Base-by-base conservation (phyloP, 35 echinoderm and acorn worm genomes). In the Holothuria glaberrima region DNA sequence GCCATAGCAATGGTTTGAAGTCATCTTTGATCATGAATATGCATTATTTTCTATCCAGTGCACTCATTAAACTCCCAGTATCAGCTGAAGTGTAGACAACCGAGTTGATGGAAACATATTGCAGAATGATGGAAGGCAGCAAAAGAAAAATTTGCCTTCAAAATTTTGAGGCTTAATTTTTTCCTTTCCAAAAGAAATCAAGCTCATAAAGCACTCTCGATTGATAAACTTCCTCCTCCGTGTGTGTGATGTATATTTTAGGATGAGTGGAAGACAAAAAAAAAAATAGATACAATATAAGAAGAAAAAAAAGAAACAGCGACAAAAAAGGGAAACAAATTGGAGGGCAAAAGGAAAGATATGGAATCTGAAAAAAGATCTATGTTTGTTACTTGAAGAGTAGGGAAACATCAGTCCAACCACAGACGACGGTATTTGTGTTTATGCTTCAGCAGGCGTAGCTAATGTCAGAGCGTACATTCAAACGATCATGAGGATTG, bases 1-100 rank as follows among this genome's bases (percentile, higher is more conserved):
- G 74, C 50, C 74, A 78, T 48, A 33, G 74, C 38, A 78, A 78
- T 27, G 19, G 74, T 78, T 78, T 78, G 74, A 78, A 78, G 74
- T 78, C 74, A 78, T 78, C 74, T 78, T 78, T 78, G 74, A 48
- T 78, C 74, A 78, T 78, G 74, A 78, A 78, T 78, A 78, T 78
- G 74, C 74, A 78, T 78, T 78, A 78, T 78, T 78, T 78, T 78
- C 74, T 48, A 78, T 78, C 74, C 74, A 78, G 74, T 78, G 74
- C 74, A 78, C 74, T 78, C 74, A 78, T 78, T 78, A 78, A 78
- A 78, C 74, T 78, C 74, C 74, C 44, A 78, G 74, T 78, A 78
- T 48, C 74, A 78, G 74, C 74, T 78, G 74, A 78, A 48, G 41
- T 78, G 74, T 78, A 78, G 44, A 76, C 72, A 78, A 78, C 36